Base-by-base conservation (phyloP, 1,140 invertebrate genomes). In the Neodiprion lecontei region DNA sequence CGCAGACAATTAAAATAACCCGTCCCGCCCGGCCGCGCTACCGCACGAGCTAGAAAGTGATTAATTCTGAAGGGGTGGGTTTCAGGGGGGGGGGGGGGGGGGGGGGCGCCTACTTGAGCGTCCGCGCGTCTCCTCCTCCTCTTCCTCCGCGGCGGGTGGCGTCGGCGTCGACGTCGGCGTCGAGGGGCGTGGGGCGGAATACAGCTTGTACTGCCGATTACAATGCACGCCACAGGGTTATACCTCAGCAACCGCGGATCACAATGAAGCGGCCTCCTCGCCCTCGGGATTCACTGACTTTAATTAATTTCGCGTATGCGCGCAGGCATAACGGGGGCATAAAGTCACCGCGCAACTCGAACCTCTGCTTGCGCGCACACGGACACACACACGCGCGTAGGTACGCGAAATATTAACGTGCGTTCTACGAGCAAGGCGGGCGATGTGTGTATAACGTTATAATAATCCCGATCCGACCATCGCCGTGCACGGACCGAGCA, bases 271-370 rank as follows among this genome's bases (percentile, higher is more conserved):
- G n/a, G n/a, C 28, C 65, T n/a, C 11, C 17, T 47, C 69, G 10
- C 77, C 73, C 78, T 78, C 77, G 40, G 72, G 70, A 78, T 80
- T 77, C 73, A 71, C 71, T 77, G 81, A 81, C 79, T 87, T 86
- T 86, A 88, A 88, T 86, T 87, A 87, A 88, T 87, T 86, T 85
- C 85, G 76, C 83, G 79, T 80, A 78, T 72, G 69, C 67, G 73
- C 75, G 76, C 69, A 77, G 69, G 74, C 11, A 61, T 61, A 61
- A 61, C 11, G n/a, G 11, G 11, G 79, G 79, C 79, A 80, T 77
- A 78, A 79, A 84, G 80, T 82, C 79, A 79, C 72, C 75, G 76
- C 72, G 72, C 48, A 74, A 69, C 66, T 66, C 61, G 2, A 40
- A 40, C 28, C 17, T 21, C 17, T 21, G 17, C 17, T 21, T 21